These are phyloP conservation scores for Stratiomys singularior DNA, from an alignment of 2,888 invertebrate species.

Conservation along the genomic window DNA sequence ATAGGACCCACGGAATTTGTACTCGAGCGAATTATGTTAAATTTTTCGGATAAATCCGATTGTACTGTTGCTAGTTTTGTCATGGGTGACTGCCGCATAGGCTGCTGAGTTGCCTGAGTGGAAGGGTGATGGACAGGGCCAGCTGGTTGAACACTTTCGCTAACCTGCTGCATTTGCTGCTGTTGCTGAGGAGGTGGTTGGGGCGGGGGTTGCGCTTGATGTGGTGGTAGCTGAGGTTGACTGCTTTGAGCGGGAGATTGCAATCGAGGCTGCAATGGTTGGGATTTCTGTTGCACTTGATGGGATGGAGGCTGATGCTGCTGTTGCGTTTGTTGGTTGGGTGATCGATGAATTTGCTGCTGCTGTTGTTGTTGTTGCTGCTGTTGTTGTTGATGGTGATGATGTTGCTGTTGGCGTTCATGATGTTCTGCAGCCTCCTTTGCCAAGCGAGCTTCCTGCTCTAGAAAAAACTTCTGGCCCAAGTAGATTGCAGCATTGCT, in stretches of 20 bases:
- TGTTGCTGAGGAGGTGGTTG: conserved; percentile 59
- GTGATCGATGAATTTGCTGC: conserved; percentile 68
- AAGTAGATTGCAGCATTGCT: conserved; percentile 80
- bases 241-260: conserved; percentile 62
- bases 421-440: conserved; percentile 72
- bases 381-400: conserved; percentile 66
- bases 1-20: conserved; percentile 74
- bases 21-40: conserved; percentile 79
- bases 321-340: conserved; percentile 67
- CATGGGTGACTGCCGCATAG: conserved; percentile 59
- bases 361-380: conserved; percentile 68
- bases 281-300: conserved; percentile 61
- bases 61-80: conserved; percentile 66
- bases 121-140: conserved; percentile 52
- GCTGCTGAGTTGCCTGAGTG: conserved; percentile 49
- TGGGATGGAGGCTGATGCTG: conserved; percentile 62
- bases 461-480: conserved; percentile 81
- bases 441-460: conserved; percentile 80
- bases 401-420: conserved; percentile 68
- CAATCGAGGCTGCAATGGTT: conserved; percentile 62
- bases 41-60: conserved; percentile 80
- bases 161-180: conserved; percentile 59
- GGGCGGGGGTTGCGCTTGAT: conserved; percentile 62
- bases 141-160: conserved; percentile 32
- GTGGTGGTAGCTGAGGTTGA: conserved; percentile 60